phyloP scores from a whole-genome alignment of 2,113 vertebrate genomes.

The Ceyx margarethae region DNA sequence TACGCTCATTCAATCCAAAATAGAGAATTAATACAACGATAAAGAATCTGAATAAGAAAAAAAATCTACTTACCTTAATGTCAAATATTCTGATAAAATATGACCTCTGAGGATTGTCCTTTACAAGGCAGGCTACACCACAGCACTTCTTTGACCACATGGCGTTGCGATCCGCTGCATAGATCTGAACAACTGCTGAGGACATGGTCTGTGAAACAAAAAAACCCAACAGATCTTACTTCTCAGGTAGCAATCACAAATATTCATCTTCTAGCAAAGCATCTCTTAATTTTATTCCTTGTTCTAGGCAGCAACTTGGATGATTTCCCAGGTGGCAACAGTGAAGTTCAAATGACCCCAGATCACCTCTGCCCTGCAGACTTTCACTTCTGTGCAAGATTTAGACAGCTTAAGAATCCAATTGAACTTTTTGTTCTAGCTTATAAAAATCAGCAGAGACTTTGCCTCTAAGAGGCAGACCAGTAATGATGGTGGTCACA shows the following conservation, averaged over 20 bases:
- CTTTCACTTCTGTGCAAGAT: neutral
- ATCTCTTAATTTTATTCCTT: neutral
- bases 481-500: neutral
- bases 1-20: neutral
- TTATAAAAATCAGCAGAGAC: neutral
- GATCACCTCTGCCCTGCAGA: neutral
- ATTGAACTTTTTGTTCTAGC: neutral
- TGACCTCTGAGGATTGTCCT: conserved; percentile 98
- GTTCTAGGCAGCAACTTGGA: neutral
- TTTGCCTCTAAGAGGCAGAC: neutral
- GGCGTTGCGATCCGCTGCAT: conserved; percentile 84
- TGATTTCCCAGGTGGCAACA: neutral
- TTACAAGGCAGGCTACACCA: conserved; percentile 94
- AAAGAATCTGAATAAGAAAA: neutral
- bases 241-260: neutral
- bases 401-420: neutral
- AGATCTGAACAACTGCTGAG: conserved; percentile 95
- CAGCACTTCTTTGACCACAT: conserved; percentile 95
- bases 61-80: conserved; percentile 86
- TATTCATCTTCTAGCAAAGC: neutral
- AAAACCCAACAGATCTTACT: conserved; percentile 36
- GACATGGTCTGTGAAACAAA: conserved; percentile 83
- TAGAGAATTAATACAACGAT: neutral
- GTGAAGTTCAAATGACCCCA: neutral
- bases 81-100: conserved; percentile 98